A percentile compares a stretch with the other conserved stretches of the same genome.
These are phyloP conservation scores for Eulemur rubriventer DNA, from an alignment of 2,797 vertebrate species.

Conservation along the genomic window DNA sequence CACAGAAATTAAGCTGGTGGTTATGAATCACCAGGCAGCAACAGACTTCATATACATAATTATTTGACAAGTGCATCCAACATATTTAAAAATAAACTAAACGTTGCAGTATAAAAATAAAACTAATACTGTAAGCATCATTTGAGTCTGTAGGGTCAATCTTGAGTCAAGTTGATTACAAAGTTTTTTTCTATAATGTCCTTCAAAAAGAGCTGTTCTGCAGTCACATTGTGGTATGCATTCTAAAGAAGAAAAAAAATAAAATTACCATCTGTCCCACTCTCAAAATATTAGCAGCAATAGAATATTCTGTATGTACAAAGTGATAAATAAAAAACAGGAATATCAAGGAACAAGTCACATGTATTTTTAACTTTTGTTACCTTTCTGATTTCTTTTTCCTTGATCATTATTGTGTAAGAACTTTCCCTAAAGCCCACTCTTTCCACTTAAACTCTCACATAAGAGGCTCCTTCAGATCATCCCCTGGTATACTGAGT, in stretches of 20 bases:
- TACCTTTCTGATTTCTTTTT: neutral
- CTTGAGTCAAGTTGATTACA: constrained; percentile 86
- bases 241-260: constrained; percentile 80
- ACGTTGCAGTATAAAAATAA: constrained; percentile 82
- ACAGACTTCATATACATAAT: constrained; percentile 60
- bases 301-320: neutral
- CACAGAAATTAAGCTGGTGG: constrained; percentile 80
- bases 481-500: neutral
- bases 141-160: constrained; percentile 67
- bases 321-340: neutral
- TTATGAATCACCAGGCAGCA: constrained; percentile 68
- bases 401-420: neutral
- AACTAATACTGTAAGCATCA: constrained; percentile 73
- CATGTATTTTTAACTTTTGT: neutral
- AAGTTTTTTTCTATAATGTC: constrained; percentile 86
- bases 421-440: neutral
- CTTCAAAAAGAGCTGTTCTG: constrained; percentile 88
- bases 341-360: neutral
- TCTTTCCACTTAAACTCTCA: neutral
- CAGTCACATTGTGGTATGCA: constrained; percentile 87
- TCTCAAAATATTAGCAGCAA: neutral
- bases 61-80: constrained; percentile 47
- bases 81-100: constrained; percentile 84
- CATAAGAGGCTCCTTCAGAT: neutral
- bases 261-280: neutral